Evolutionary conservation across 2,888 invertebrate species (phyloP).

Genomic region (Psococerastis gibbosa): DNA sequence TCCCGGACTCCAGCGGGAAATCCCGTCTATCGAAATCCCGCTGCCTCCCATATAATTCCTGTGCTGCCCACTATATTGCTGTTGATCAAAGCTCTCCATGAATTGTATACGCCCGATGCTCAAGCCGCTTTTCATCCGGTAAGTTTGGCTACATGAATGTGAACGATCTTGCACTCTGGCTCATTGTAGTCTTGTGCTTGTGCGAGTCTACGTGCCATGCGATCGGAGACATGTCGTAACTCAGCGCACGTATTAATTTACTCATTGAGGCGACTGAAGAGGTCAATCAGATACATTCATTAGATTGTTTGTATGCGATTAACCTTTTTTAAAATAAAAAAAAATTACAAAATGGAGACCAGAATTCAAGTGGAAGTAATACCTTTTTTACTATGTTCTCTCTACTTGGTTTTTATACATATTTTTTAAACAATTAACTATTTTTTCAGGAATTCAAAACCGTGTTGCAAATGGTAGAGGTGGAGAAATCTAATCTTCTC

Average conservation of each 20-base stretch:
- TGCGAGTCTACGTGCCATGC: background rate
- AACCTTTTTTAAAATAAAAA: no score
- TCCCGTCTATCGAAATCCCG: slow-evolving; percentile 72
- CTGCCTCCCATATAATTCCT: slow-evolving; percentile 62
- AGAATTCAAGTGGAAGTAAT: background rate
- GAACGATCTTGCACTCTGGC: slow-evolving; percentile 1
- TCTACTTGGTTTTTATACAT: no score
- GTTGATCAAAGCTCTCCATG: slow-evolving; percentile 61
- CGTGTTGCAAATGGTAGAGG: slow-evolving; percentile 50
- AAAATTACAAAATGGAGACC: no score
- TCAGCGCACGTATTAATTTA: no score
- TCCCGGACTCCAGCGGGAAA: slow-evolving; percentile 48
- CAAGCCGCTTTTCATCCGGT: slow-evolving; percentile 37
- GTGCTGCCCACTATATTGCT: slow-evolving; percentile 60
- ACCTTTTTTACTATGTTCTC: no score
- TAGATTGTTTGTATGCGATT: no score
- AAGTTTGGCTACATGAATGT: slow-evolving; percentile 12
- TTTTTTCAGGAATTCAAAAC: slow-evolving; percentile 48
- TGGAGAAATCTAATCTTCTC: slow-evolving; percentile 56
- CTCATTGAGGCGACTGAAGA: no score
- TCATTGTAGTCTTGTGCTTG: slow-evolving; percentile 1
- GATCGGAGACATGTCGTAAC: no score
- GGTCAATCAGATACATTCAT: no score
- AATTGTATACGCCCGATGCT: slow-evolving; percentile 54
- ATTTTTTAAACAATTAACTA: no score